Percentiles rank a stretch among this genome's conserved stretches.
Conservation (phyloP, 2,888 invertebrate genomes). For the Homarus gammarus region DNA sequence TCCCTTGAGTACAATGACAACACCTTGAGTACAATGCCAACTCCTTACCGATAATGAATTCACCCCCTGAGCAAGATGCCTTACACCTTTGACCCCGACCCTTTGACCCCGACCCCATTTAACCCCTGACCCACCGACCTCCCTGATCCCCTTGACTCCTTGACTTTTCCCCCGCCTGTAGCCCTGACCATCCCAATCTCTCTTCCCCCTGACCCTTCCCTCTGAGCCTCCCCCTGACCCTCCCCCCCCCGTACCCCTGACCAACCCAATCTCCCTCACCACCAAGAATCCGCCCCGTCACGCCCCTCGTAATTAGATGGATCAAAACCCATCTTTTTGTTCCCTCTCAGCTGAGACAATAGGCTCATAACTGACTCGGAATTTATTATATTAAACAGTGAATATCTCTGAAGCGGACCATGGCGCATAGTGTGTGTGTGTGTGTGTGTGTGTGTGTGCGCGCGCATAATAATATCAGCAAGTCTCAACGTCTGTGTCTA, state of each 20-base stretch:
- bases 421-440: background rate
- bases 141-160: background rate
- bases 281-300: constrained; percentile 26
- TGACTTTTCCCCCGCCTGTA: constrained; percentile 6
- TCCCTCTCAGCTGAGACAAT: constrained; percentile 36
- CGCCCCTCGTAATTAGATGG: constrained; percentile 43
- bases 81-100: too few species aligned
- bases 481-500: too few species aligned
- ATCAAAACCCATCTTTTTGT: constrained; percentile 37
- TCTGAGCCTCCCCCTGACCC: background rate
- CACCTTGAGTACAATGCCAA: too few species aligned
- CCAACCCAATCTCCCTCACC: background rate
- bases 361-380: constrained; percentile 34
- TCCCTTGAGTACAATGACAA: too few species aligned
- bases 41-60: too few species aligned
- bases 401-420: background rate
- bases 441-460: constrained; percentile 23
- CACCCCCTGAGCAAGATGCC: too few species aligned
- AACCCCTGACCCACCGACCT: background rate
- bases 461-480: background rate
- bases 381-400: constrained; percentile 26
- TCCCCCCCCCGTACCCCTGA: background rate
- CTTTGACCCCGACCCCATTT: background rate
- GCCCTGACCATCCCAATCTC: too few species aligned
- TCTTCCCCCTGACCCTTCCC: background rate